These are phyloP conservation scores for Acanthosepion lycidas DNA, from an alignment of 2,888 invertebrate species.

Conservation along the genomic window DNA sequence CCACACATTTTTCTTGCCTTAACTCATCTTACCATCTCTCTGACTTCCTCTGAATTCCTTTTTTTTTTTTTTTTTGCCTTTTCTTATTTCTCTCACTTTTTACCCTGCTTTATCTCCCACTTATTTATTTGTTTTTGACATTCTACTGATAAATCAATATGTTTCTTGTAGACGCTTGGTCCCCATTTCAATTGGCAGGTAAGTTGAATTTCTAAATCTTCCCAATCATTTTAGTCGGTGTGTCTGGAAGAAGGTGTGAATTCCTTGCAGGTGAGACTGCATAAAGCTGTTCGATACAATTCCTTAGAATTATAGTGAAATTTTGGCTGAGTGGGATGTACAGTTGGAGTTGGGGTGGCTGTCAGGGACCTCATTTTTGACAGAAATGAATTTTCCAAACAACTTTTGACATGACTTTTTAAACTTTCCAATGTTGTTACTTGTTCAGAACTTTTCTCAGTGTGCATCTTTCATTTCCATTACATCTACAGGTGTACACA, in stretches of 20 bases:
- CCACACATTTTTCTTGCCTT: not conserved
- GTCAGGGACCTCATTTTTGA: too few relatives aligned
- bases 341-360: not conserved
- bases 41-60: not conserved
- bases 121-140: conserved; percentile 47
- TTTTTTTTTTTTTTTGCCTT: too few relatives aligned
- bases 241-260: not conserved
- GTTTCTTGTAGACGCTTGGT: conserved; percentile 47
- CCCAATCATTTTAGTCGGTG: conserved; percentile 35
- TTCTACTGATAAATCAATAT: conserved; percentile 48
- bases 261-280: conserved; percentile 17
- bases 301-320: not conserved
- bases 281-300: not conserved
- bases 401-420: conserved; percentile 22
- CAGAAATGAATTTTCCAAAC: not conserved
- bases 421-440: too few relatives aligned
- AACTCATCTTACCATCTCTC: not conserved
- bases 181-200: conserved; percentile 47
- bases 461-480: not conserved
- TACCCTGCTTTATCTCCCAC: not conserved
- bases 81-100: not conserved
- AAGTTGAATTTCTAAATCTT: conserved; percentile 46
- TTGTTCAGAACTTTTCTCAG: not conserved
- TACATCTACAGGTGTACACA: too few relatives aligned
- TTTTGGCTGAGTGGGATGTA: not conserved